Conservation (phyloP, 1,140 invertebrate genomes). For the Fopius arisanus region DNA sequence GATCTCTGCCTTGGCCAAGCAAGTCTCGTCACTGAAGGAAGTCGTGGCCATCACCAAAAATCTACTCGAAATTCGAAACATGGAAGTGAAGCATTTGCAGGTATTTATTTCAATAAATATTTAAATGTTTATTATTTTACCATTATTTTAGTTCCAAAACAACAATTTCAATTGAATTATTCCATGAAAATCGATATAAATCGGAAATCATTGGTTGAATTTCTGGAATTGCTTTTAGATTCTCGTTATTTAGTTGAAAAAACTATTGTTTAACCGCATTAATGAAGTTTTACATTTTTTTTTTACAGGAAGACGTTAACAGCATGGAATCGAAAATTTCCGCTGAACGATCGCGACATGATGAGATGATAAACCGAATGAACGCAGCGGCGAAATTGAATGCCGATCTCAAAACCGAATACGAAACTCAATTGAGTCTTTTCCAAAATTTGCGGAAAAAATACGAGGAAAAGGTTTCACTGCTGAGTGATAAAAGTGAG, state of each 20-base stretch:
- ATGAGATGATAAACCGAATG: constrained; percentile 73
- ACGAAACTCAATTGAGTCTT: constrained; percentile 75
- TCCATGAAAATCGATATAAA: no score
- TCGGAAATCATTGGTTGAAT: no score
- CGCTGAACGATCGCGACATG: constrained; percentile 74
- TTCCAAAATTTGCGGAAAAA: constrained; percentile 67
- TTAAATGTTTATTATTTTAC: no score
- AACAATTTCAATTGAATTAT: no score
- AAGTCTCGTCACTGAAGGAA: constrained; percentile 78
- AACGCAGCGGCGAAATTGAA: constrained; percentile 74
- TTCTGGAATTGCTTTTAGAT: no score
- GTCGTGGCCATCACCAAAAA: constrained; percentile 80
- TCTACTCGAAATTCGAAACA: constrained; percentile 76
- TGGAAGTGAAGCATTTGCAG: constrained; percentile 79
- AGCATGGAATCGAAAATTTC: constrained; percentile 75
- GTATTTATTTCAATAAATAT: no score
- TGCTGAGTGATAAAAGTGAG: constrained; percentile 38
- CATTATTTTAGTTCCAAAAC: no score
- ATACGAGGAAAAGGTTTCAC: constrained; percentile 62
- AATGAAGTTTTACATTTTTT: background rate
- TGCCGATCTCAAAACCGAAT: constrained; percentile 76
- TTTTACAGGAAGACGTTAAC: constrained; percentile 71
- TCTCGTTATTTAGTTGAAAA: background rate
- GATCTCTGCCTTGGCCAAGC: constrained; percentile 73
- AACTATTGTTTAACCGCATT: background rate